phyloP scores from a whole-genome alignment of 2,888 invertebrate species.

The Dendrolimus houi region DNA sequence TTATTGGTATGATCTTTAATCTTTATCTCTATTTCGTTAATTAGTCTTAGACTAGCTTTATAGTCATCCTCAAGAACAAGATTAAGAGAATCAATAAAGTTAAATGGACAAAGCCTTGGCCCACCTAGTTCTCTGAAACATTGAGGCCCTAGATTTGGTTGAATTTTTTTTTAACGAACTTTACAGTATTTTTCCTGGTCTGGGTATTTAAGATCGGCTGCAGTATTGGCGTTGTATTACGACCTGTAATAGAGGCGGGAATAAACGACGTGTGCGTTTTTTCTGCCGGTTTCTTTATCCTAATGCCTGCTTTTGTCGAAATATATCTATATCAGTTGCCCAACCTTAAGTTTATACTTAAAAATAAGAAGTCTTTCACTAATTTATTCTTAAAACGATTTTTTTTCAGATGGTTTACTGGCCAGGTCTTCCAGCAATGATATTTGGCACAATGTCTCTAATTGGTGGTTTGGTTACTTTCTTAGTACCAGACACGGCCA shows the following conservation, averaged over 20 bases:
- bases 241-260: too few species aligned
- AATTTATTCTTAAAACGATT: background rate
- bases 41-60: too few species aligned
- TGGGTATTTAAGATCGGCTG: too few species aligned
- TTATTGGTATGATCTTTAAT: slow-evolving; percentile 62
- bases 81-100: too few species aligned
- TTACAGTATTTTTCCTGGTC: background rate
- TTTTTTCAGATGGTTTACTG: slow-evolving; percentile 47
- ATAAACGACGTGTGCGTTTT: too few species aligned
- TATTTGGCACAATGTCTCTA: slow-evolving; percentile 42
- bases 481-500: slow-evolving; percentile 44
- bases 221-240: too few species aligned
- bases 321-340: background rate
- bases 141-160: too few species aligned
- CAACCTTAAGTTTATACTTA: background rate
- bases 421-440: slow-evolving; percentile 47
- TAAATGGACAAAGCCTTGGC: too few species aligned
- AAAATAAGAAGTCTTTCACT: background rate
- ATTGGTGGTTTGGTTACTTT: slow-evolving; percentile 45
- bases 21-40: background rate
- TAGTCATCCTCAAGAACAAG: too few species aligned
- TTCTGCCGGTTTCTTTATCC: too few species aligned
- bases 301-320: background rate
- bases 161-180: too few species aligned
- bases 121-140: too few species aligned